Conservation (phyloP, 2,888 invertebrate genomes). For the Junonia oenone region DNA sequence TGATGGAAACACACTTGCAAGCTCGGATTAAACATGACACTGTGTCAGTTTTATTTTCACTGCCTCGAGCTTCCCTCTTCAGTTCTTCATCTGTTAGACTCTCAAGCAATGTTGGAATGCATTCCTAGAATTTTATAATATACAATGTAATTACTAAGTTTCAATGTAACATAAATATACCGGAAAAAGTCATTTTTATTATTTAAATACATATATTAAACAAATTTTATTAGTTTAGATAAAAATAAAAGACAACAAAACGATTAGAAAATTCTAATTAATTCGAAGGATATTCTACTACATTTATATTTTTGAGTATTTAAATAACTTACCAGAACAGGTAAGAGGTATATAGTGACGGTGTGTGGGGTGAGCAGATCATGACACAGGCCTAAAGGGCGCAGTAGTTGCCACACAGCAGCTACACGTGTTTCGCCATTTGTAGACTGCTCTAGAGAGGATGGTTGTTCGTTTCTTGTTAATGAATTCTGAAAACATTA, state of each 20-base stretch:
- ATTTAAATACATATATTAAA: no score
- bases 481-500: slow-evolving; percentile 40
- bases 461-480: slow-evolving; percentile 59
- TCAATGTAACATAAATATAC: not conserved
- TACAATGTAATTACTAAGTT: no score
- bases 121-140: not conserved
- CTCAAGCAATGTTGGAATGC: slow-evolving; percentile 87
- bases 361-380: slow-evolving; percentile 94
- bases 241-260: no score
- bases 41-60: slow-evolving; percentile 97
- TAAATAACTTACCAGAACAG: slow-evolving; percentile 86
- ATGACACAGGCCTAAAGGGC: slow-evolving; percentile 95
- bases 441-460: slow-evolving; percentile 60
- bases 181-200: not conserved
- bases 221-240: no score
- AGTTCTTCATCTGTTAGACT: slow-evolving; percentile 96
- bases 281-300: no score
- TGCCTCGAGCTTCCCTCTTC: slow-evolving; percentile 94
- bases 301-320: not conserved
- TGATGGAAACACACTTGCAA: slow-evolving; percentile 91
- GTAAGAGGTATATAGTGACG: slow-evolving; percentile 94
- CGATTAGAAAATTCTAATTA: no score
- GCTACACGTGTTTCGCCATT: slow-evolving; percentile 64
- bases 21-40: slow-evolving; percentile 96
- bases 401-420: slow-evolving; percentile 82